Evolutionary conservation across 2,888 invertebrate genomes (phyloP).

Genomic region (Baccha elongata): DNA sequence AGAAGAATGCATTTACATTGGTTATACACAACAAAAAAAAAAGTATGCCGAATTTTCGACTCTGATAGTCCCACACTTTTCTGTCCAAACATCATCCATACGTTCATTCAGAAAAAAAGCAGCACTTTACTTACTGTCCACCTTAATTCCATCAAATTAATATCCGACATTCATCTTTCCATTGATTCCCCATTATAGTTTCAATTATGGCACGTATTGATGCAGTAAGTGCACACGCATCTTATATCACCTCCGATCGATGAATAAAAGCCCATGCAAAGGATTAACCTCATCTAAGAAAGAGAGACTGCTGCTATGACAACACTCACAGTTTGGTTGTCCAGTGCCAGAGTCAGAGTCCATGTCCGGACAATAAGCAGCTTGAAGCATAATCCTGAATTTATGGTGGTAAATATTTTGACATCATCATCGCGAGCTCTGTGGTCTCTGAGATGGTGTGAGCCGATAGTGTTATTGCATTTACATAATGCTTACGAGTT

Average conservation of each 20-base stretch:
- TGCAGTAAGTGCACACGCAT: constrained; percentile 70
- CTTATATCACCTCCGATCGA: constrained; percentile 67
- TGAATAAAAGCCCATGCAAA: constrained; percentile 42
- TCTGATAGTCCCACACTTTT: constrained; percentile 21
- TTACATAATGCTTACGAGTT: constrained; percentile 58
- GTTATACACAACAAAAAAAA: constrained; percentile 2
- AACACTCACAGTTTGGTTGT: constrained; percentile 29
- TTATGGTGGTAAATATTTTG: constrained; percentile 74
- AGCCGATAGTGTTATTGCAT: constrained; percentile 71
- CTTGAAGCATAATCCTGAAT: constrained; percentile 72
- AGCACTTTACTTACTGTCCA: constrained; percentile 64
- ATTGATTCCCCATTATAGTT: constrained; percentile 71
- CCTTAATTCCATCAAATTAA: constrained; percentile 73
- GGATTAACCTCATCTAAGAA: constrained; percentile 69
- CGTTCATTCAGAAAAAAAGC: constrained; percentile 16
- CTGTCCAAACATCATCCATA: neutral
- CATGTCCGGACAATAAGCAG: constrained; percentile 64
- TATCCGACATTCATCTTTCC: constrained; percentile 67
- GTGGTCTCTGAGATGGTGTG: constrained; percentile 67
- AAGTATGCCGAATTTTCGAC: constrained; percentile 57
- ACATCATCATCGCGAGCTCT: constrained; percentile 71
- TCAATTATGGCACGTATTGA: constrained; percentile 73
- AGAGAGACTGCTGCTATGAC: constrained; percentile 47
- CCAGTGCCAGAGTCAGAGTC: neutral
- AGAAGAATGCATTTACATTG: constrained; percentile 20